phyloP scores from a whole-genome alignment of 2,113 vertebrate genomes.

The Carollia perspicillata region DNA sequence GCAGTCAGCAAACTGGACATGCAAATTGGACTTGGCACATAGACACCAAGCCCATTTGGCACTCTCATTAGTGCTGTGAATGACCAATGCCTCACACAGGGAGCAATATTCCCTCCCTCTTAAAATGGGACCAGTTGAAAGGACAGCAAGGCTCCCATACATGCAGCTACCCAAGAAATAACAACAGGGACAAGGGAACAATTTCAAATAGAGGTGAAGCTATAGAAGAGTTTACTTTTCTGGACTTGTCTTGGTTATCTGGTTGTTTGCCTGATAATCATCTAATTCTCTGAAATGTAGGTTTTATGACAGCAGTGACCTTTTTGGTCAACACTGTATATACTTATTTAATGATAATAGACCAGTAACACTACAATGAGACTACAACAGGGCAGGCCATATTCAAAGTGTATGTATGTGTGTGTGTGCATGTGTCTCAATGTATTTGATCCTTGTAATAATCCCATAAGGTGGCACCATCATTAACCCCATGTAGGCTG shows the following conservation, averaged over 20 bases:
- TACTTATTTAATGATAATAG: neutral
- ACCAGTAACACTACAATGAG: neutral
- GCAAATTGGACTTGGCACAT: neutral
- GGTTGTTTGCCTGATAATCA: neutral
- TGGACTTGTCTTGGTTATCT: neutral
- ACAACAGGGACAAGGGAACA: neutral
- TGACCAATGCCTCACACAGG: neutral
- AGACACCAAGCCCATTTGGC: neutral
- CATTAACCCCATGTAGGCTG: neutral
- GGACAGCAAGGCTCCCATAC: neutral
- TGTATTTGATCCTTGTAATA: neutral
- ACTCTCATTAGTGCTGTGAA: neutral
- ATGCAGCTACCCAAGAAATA: neutral
- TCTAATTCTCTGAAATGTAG: neutral
- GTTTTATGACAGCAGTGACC: neutral
- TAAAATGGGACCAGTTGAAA: neutral
- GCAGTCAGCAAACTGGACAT: too few species aligned
- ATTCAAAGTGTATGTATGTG: neutral
- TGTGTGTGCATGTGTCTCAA: neutral
- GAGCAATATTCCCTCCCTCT: neutral
- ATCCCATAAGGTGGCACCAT: neutral
- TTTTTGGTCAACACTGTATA: neutral
- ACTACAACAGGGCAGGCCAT: neutral
- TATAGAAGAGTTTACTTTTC: neutral
- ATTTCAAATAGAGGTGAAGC: neutral